Evolutionary conservation across 2,888 invertebrate species (phyloP), one percentile per base, ranked within the genome.

Genomic region (Dastarcus helophoroides): DNA sequence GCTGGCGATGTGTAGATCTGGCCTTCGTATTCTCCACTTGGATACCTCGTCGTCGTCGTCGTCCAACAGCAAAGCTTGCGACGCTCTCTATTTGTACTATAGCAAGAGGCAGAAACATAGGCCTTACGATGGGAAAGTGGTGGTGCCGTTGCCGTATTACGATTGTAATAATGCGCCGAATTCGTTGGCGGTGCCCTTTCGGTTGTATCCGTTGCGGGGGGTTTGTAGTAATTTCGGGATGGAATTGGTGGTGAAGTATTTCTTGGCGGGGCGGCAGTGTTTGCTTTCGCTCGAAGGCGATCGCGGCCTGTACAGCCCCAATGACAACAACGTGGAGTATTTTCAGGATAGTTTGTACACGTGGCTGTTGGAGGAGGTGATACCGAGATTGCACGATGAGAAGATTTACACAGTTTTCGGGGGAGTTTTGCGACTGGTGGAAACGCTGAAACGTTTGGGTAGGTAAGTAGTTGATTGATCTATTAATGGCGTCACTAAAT

Each of bases 371-470:
- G 44, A 48, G 51, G 62, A 56, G 43, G 58, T 57, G 9, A 29
- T 42, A 5, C 67, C 67, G 1, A 71, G 67, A 44, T 58, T 75
- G 11, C 61, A 60, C 26, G 72, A 75, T 41, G 69, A 72, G 2
- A 59, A 64, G 28, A 61, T 73, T 39, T 76, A 75, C 43, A 56
- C 69, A 3, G 71, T 50, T 4, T 53, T 54, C 27, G 53, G 52
- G 1, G 51, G 53, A 0, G 48, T 52, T 8, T 36, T 47, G 14
- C 33, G 51, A 33, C 51, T 64, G 10, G 43, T 58, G 11, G 48
- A 53, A 16, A 54, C 56, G 4, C 41, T 63, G 29, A 51, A 49
- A 38, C 44, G 52, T 34, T 35, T 44, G 33, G 55, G 61, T 58
- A 26, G 10, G 26, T 12, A 26, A 13, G 14, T 26, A 9, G 8